Conservation (phyloP, 2,113 vertebrate genomes). For the Mixornis gularis region DNA sequence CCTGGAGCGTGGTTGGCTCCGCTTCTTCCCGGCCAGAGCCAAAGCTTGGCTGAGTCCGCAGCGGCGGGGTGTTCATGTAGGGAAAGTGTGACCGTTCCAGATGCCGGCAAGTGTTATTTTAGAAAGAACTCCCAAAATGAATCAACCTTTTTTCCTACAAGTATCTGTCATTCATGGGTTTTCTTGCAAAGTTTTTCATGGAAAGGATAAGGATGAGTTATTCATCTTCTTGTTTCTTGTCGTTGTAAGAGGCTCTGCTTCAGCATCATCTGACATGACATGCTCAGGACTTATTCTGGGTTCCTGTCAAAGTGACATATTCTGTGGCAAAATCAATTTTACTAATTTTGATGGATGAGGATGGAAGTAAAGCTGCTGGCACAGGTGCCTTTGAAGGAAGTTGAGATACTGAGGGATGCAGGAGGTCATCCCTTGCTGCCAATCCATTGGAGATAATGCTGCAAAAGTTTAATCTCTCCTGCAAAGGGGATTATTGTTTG, state of each 20-base stretch:
- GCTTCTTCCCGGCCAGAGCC: neutral
- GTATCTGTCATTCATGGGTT: neutral
- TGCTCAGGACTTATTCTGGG: neutral
- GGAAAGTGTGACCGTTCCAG: neutral
- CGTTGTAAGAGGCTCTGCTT: neutral
- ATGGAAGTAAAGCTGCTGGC: neutral
- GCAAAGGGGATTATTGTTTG: neutral
- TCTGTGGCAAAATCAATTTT: neutral
- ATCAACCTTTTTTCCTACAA: neutral
- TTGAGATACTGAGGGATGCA: neutral
- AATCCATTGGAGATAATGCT: neutral
- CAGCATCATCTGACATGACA: neutral
- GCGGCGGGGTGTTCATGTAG: neutral
- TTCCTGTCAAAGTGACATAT: neutral
- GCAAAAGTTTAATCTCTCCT: neutral
- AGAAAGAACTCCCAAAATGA: neutral
- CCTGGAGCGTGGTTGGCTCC: neutral
- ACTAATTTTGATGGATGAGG: neutral
- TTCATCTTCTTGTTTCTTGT: neutral
- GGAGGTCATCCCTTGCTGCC: neutral
- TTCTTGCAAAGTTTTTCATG: neutral
- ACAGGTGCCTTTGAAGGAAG: neutral
- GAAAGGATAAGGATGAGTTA: neutral
- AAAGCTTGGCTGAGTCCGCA: neutral
- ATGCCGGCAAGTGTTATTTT: neutral